Percentiles rank a stretch among this genome's conserved stretches.
Conservation (phyloP, 2,797 vertebrate genomes). For the Echeneis naucrates region DNA sequence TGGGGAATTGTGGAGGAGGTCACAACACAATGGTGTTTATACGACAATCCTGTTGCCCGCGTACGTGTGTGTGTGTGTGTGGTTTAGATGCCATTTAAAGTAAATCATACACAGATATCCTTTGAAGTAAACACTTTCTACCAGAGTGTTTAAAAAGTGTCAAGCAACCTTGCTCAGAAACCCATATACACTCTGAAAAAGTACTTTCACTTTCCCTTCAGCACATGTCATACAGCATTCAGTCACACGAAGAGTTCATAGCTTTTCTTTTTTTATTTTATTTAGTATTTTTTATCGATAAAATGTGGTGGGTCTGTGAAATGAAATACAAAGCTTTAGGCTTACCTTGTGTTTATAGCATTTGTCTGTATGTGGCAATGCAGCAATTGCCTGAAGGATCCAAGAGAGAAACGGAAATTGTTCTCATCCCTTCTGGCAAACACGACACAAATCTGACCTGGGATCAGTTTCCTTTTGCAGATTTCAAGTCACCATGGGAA, state of each 20-base stretch:
- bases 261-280: neutral
- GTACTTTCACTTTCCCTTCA: constrained; percentile 78
- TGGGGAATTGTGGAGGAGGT: constrained; percentile 33
- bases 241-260: neutral
- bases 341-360: constrained; percentile 74
- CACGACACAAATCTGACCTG: constrained; percentile 60
- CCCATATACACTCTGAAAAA: constrained; percentile 18
- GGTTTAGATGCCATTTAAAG: neutral
- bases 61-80: neutral
- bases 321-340: constrained; percentile 33
- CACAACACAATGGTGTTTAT: constrained; percentile 23
- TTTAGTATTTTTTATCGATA: neutral
- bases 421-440: constrained; percentile 62
- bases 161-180: constrained; percentile 6
- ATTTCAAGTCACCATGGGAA: constrained; percentile 29
- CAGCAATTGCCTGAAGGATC: constrained; percentile 66
- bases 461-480: constrained; percentile 62
- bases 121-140: constrained; percentile 21
- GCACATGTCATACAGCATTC: constrained; percentile 46
- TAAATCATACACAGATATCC: constrained; percentile 7
- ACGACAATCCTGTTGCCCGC: constrained; percentile 16
- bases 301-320: neutral
- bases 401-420: constrained; percentile 63
- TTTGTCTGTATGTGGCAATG: constrained; percentile 56
- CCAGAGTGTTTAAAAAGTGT: constrained; percentile 15